Evolutionary conservation across 2,888 invertebrate genomes (phyloP), one percentile per base, ranked within the genome.

Genomic region (Resseliella maxima): DNA sequence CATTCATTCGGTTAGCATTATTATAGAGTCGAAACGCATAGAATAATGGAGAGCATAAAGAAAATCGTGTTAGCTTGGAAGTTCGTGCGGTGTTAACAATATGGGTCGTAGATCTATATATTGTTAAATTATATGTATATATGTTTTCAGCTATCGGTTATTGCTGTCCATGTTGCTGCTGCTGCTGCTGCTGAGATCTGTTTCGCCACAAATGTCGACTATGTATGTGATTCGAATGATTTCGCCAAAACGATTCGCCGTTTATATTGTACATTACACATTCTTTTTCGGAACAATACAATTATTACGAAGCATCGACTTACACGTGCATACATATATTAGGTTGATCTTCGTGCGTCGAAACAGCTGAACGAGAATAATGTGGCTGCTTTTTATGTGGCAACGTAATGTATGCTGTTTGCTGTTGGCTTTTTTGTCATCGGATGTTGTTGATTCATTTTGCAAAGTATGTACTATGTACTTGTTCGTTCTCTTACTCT

Each of bases 1-100:
- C 72, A 72, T 72, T 72, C 72, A 72, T 72, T 72, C 35, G 72
- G 72, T 72, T 72, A 72, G 72, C 72, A 72, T 72, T 72, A 72
- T 72, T 72, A 72, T 72, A 31, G 72, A 72, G 72, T 31, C 72
- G 72, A 27, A 72, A 72, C 72, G 72, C 72, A 72, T 15, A 27
- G 72, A 72, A 72, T 72, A 72, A 72, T 72, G 72, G 72, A 72
- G 27, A 72, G 72, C 72, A 72, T 72, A 31, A 72, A 72, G 72
- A 72, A 72, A 72, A 72, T 72, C 72, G 72, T 72, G 72, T 72
- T 72, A 72, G 72, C 72, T 72, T 31, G 12, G 31, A 72, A 72
- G 72, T 72, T 72, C 72, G 72, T 72, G 72, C 72, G 31, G 72
- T 72, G 72, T 72, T 72, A 72, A 72, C 72, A 72, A 72, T 72